Percentiles rank a stretch among this genome's conserved stretches.
phyloP scores from a whole-genome alignment of 2,797 vertebrate species.

The Gobionotothen gibberifrons region DNA sequence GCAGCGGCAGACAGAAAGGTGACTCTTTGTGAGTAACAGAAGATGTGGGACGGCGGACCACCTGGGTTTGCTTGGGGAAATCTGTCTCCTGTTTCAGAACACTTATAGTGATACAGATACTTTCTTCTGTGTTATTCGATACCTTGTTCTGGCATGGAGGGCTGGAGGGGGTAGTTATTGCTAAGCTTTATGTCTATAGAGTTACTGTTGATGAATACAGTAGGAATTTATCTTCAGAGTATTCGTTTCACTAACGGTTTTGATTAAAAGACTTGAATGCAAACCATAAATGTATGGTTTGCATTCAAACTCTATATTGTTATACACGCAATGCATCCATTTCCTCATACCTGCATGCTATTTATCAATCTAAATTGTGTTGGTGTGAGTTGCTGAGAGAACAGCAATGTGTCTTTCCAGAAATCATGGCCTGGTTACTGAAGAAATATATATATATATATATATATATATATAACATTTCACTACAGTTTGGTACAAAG shows the following conservation, averaged over 20 bases:
- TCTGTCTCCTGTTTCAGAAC: conserved; percentile 70
- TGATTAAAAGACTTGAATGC: neutral
- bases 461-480: too few species aligned
- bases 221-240: conserved; percentile 32
- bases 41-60: conserved; percentile 61
- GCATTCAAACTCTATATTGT: too few species aligned
- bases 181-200: conserved; percentile 37
- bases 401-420: too few species aligned
- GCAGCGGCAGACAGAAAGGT: conserved; percentile 49
- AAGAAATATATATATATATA: too few species aligned
- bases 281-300: conserved; percentile 8
- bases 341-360: too few species aligned
- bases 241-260: conserved; percentile 42
- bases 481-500: too few species aligned
- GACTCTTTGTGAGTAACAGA: conserved; percentile 58
- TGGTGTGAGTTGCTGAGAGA: too few species aligned
- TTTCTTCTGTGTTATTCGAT: conserved; percentile 56
- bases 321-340: too few species aligned
- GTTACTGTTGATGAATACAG: conserved; percentile 40
- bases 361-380: too few species aligned
- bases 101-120: conserved; percentile 47
- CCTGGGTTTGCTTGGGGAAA: conserved; percentile 67
- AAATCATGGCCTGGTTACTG: too few species aligned
- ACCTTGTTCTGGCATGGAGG: conserved; percentile 31
- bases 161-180: conserved; percentile 31